These are phyloP conservation scores for Flexamia atlantica DNA, from an alignment of 2,888 invertebrate species.

Conservation along the genomic window DNA sequence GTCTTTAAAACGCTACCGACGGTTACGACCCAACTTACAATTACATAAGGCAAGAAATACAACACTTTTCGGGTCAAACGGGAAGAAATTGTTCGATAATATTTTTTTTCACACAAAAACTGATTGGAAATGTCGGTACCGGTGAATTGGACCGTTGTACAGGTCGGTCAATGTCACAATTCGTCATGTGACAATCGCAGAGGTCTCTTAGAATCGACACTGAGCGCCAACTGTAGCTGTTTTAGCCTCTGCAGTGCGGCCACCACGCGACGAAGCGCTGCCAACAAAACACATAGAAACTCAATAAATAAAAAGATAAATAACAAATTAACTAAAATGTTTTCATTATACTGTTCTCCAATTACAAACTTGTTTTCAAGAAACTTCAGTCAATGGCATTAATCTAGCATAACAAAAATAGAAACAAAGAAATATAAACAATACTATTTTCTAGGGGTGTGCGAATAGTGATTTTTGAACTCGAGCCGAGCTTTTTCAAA, in stretches of 20 bases:
- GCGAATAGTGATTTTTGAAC: no score
- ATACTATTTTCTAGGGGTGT: no score
- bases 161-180: background rate
- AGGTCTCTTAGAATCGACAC: constrained; percentile 22
- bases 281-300: constrained; percentile 26
- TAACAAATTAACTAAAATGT: no score
- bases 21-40: background rate
- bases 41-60: background rate
- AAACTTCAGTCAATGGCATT: no score
- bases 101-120: background rate
- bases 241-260: constrained; percentile 19
- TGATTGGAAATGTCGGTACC: background rate
- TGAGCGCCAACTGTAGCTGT: constrained; percentile 35
- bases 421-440: no score
- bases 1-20: no score
- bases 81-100: background rate
- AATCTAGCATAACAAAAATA: no score
- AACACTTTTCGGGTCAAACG: background rate
- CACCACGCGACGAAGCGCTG: constrained; percentile 20
- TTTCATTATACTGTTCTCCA: no score
- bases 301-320: no score
- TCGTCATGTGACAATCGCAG: background rate
- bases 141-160: background rate
- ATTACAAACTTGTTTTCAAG: no score
- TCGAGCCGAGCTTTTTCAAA: no score